Conservation (phyloP, 2,113 vertebrate species). For the Crocuta crocuta region DNA sequence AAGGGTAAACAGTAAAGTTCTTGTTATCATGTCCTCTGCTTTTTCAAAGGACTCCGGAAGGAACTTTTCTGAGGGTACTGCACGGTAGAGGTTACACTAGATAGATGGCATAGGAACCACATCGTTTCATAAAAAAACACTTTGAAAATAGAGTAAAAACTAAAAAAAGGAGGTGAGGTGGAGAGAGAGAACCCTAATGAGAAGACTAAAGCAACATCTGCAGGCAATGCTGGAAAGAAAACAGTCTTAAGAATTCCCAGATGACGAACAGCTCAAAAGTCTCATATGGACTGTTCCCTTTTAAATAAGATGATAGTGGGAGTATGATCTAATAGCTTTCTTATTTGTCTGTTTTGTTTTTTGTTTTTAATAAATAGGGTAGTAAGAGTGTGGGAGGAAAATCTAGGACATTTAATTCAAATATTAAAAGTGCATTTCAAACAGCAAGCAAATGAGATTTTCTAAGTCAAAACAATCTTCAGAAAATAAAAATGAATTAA, state of each 20-base stretch:
- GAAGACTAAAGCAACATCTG: background rate
- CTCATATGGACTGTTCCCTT: background rate
- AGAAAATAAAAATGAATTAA: conserved; percentile 64
- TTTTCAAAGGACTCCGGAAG: background rate
- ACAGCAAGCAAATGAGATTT: background rate
- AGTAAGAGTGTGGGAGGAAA: background rate
- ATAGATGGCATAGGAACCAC: background rate
- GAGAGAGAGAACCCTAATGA: background rate
- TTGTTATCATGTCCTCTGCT: background rate
- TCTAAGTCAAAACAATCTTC: conserved; percentile 37
- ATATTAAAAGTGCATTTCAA: conserved; percentile 12
- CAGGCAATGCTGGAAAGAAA: background rate
- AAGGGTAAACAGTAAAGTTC: conserved; percentile 12
- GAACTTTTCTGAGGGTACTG: background rate
- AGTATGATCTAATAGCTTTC: background rate
- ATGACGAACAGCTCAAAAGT: background rate
- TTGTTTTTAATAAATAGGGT: background rate
- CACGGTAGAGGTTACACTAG: rapidly evolving
- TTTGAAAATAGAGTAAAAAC: background rate
- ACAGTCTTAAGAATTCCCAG: background rate
- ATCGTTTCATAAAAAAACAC: background rate
- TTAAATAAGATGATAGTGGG: background rate
- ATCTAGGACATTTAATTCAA: background rate
- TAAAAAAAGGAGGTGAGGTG: background rate
- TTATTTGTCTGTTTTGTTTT: background rate